Evolutionary conservation across 2,113 vertebrate species (phyloP), one percentile per base, ranked within the genome.

Genomic region (Lichenostomus cassidix): DNA sequence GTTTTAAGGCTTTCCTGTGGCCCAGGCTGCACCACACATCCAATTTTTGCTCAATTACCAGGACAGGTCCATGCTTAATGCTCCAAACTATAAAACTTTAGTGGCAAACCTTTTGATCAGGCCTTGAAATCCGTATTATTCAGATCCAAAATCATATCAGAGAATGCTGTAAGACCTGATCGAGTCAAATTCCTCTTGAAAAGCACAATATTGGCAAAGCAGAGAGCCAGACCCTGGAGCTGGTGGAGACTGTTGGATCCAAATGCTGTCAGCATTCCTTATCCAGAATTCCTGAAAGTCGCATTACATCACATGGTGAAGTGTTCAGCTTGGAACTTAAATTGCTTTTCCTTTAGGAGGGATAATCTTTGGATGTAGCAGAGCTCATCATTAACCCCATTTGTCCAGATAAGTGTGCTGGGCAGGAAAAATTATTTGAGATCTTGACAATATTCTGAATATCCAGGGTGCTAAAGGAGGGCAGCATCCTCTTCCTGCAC

Each of bases 221-320:
- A 24, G 18, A 27, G 47, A 24, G 20, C 5, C 46, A 39, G 39
- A 11, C 19, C 52, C 33, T 49, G 52, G 62, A 27, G 10, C 11
- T 84, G 12, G 62, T 55, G 44, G 78, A 77, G 41, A 10, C 5
- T 5, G 2, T 4, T 23, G 63, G 29, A 21, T 4, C 59, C 35
- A 47, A 28, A 20, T 62, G 12, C 42, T 29, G 12, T 4, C 65
- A 49, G 46, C 12, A 5, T 37, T n/a, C 53, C 28, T 25, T 21
- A 35, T 35, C 15, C 25, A 19, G 44, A 44, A 79, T 46, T 88
- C 59, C 75, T 17, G 1, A 23, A 71, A 92, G 28, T 31, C 3
- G 0, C 37, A 10, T 18, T 14, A 5, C 5, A 11, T 31, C 41
- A 17, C 56, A 2, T 4, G 16, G 23, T 22, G 19, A 70, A 55